Evolutionary conservation across 1,140 invertebrate genomes (phyloP), one percentile per base, ranked within the genome.

Genomic region (Bombus ignitus): DNA sequence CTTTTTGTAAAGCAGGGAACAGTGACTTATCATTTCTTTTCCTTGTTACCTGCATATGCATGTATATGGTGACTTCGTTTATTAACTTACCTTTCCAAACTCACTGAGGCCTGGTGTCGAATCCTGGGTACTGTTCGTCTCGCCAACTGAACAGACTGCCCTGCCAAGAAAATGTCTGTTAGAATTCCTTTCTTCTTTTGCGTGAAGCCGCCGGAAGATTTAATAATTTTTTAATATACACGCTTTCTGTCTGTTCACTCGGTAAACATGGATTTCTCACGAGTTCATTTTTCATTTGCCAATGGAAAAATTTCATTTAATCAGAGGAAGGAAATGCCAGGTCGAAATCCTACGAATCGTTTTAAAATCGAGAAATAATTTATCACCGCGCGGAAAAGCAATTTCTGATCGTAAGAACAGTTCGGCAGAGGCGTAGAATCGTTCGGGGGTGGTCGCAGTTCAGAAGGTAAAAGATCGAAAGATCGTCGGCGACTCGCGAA

Each of bases 111-210:
- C 95, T 22, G 94, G 94, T 73, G 93, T 89, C 42, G 93, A 90
- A 79, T 94, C 94, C 90, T 95, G 94, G 88, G 94, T 95, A 86
- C 83, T 93, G 89, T 95, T 95, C 90, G 91, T 93, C 90, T 95
- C 95, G 82, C 94, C 95, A 90, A 95, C 93, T 80, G 95, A 95
- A 94, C 95, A 95, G 86, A 95, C 94, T 95, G 95, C 95, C 95
- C 95, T 95, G 94, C 93, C 94, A 92, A 92, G 92, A 93, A 94
- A 94, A 94, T 92, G 90, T 92, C 92, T 89, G 90, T 95, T 95
- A 94, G 89, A 92, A 93, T 59, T 78, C 75, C 71, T 59, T 66
- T 70, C 66, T 87, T 32, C 72, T 78, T 47, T 28, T 47, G 65
- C 28, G 37, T 72, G 53, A 65, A 83, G 78, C 42, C 25, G 35